A percentile compares a stretch with the other conserved stretches of the same genome.
Conservation (phyloP, 2,797 vertebrate genomes). For the Salarias fasciatus region DNA sequence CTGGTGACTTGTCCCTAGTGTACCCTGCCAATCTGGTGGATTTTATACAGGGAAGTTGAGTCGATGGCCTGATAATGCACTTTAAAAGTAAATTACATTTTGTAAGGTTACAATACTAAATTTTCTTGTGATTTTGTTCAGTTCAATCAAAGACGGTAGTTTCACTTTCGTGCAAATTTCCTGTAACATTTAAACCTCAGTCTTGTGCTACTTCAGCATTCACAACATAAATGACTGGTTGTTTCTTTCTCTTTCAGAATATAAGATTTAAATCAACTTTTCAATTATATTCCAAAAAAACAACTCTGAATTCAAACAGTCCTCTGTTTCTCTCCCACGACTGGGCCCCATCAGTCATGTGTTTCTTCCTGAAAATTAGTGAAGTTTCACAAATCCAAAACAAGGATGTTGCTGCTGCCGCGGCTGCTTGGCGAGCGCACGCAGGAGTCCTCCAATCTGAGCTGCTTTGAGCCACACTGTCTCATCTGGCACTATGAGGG, state of each 20-base stretch:
- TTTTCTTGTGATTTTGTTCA: no score
- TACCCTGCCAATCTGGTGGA: no score
- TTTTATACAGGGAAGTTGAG: no score
- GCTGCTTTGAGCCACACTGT: slow-evolving; percentile 57
- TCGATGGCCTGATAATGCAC: no score
- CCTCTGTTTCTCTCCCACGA: slow-evolving; percentile 27
- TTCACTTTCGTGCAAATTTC: background rate
- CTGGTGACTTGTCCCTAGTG: no score
- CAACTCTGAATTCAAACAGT: slow-evolving; percentile 13
- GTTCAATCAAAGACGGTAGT: no score
- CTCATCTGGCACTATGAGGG: slow-evolving; percentile 65
- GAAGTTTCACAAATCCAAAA: slow-evolving; percentile 72
- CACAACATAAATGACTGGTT: no score
- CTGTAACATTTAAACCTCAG: no score
- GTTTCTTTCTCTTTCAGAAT: background rate
- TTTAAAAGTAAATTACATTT: no score
- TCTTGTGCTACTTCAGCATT: no score
- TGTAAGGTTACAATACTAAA: no score
- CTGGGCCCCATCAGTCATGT: slow-evolving; percentile 56
- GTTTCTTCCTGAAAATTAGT: slow-evolving; percentile 66
- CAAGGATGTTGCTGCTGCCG: slow-evolving; percentile 59
- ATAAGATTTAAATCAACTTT: background rate
- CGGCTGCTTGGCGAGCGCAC: slow-evolving; percentile 36
- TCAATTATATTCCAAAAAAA: background rate
- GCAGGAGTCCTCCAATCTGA: slow-evolving; percentile 47